Percentiles rank a stretch among this genome's conserved stretches.
phyloP scores from a whole-genome alignment of 1,140 invertebrate species.

The roundworm (Caenorhabditis elegans) region DNA sequence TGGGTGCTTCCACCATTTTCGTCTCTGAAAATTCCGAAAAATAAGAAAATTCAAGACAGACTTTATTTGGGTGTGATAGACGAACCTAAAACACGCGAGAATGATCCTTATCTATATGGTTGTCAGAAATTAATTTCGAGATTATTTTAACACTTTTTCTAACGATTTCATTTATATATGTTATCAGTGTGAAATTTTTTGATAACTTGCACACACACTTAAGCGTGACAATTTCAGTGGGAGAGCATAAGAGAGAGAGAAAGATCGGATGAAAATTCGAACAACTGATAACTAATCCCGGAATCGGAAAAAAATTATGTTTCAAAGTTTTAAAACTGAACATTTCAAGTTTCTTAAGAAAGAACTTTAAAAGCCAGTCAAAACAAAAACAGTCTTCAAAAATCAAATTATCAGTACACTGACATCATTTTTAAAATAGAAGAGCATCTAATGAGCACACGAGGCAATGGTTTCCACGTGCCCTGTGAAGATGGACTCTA shows the following conservation, averaged over 20 bases:
- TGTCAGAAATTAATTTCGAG: constrained; percentile 9
- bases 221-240: constrained; percentile 24
- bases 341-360: background rate
- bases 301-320: background rate
- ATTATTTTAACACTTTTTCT: constrained; percentile 24
- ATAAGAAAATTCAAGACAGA: background rate
- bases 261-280: background rate
- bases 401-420: background rate
- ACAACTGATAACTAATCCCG: background rate
- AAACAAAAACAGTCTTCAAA: constrained; percentile 14
- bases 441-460: background rate
- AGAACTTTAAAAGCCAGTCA: background rate
- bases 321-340: background rate
- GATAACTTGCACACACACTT: constrained; percentile 14
- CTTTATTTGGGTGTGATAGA: background rate
- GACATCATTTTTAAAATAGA: background rate
- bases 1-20: constrained; percentile 17
- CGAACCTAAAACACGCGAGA: background rate
- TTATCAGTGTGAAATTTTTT: constrained; percentile 7
- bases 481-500: background rate
- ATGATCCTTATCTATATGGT: constrained; percentile 7
- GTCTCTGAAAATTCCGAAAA: background rate
- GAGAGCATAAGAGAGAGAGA: too few relatives aligned
- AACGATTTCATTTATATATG: background rate
- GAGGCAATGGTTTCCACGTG: background rate